These are phyloP conservation scores for Zosterops pallidus DNA, from an alignment of 2,113 vertebrate genomes.

Conservation along the genomic window DNA sequence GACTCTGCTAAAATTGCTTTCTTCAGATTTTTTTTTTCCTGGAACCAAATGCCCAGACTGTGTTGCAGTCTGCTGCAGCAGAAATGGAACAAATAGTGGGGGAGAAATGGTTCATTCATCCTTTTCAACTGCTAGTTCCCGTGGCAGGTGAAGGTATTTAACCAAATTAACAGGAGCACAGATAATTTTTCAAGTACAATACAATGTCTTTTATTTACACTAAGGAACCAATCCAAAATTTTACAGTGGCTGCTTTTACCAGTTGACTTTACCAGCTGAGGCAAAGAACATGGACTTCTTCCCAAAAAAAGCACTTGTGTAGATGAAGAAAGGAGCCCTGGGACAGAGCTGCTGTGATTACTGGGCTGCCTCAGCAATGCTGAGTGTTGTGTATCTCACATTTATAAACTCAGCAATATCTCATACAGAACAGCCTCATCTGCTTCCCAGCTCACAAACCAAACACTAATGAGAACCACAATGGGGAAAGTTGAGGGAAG, in stretches of 20 bases:
- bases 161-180: not conserved
- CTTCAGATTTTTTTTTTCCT: not conserved
- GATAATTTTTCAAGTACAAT: not conserved
- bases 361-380: not conserved
- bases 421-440: constrained; percentile 10
- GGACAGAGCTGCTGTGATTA: not conserved
- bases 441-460: constrained; percentile 23
- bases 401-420: constrained; percentile 18
- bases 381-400: not conserved
- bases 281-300: not conserved
- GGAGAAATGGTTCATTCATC: not conserved
- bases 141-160: not conserved
- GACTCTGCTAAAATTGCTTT: not conserved
- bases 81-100: not conserved
- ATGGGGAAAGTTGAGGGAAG: constrained; percentile 34
- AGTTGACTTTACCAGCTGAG: not conserved
- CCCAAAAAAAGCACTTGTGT: not conserved
- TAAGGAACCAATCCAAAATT: not conserved
- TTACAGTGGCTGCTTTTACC: not conserved
- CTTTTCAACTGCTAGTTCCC: not conserved
- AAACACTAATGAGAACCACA: not conserved
- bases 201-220: not conserved
- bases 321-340: not conserved
- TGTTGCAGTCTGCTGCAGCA: not conserved
- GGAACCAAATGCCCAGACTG: not conserved